These are phyloP conservation scores for Catalaphyllia jardinei DNA, from an alignment of 64 coral and sea anemone genomes.

Conservation along the genomic window DNA sequence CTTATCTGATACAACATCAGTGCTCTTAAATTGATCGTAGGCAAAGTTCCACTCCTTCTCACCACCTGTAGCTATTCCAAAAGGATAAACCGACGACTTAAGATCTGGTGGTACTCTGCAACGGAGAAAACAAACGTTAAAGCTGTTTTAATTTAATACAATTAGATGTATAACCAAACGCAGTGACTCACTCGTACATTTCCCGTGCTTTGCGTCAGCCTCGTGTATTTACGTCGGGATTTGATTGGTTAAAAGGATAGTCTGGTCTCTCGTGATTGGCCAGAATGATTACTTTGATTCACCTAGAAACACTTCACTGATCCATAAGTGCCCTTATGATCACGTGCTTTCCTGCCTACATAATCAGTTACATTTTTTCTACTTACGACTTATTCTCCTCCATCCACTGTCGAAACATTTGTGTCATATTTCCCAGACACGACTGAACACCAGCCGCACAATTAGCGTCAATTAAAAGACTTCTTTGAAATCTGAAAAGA, in stretches of 20 bases:
- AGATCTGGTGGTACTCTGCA: conserved; percentile 42
- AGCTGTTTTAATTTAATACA: no score
- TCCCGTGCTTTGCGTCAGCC: no score
- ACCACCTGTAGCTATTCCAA: conserved; percentile 28
- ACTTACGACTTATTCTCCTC: conserved; percentile 32
- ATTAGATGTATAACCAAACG: no score
- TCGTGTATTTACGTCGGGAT: no score
- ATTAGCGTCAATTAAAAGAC: conserved; percentile 15
- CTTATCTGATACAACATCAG: conserved; percentile 32
- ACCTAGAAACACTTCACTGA: no score
- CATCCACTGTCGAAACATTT: conserved; percentile 51
- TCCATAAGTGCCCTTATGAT: no score
- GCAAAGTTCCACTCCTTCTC: conserved; percentile 53
- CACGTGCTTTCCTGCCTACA: no score
- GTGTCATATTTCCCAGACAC: conserved; percentile 61
- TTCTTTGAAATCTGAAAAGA: conserved; percentile 36
- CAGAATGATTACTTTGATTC: no score
- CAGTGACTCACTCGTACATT: no score
- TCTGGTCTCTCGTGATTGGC: no score
- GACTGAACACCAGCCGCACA: conserved; percentile 26
- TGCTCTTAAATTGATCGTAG: conserved; percentile 14
- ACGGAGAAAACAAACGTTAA: background rate
- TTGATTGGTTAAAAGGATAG: no score
- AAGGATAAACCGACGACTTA: conserved; percentile 37
- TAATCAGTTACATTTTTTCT: no score